Evolutionary conservation across 2,888 invertebrate species (phyloP).

Genomic region (Stratiomys singularior): DNA sequence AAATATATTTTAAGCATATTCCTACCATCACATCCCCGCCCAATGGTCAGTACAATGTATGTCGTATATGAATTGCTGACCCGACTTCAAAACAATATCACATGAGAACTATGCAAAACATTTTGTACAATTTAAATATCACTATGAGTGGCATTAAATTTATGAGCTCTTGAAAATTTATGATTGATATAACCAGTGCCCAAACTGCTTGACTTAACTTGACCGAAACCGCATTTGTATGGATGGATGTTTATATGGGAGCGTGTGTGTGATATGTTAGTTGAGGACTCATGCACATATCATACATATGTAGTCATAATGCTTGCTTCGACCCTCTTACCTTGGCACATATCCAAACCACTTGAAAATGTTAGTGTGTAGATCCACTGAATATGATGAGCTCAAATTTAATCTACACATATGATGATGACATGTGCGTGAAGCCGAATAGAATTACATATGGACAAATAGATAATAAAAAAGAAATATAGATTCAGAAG

Average conservation of each 20-base stretch:
- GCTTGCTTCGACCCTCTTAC: not conserved
- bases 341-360: slow-evolving; percentile 23
- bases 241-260: too few species aligned
- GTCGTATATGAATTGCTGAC: not conserved
- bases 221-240: too few species aligned
- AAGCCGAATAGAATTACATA: not conserved
- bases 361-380: not conserved
- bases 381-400: too few species aligned
- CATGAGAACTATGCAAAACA: slow-evolving; percentile 9
- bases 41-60: too few species aligned
- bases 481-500: not conserved
- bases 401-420: not conserved
- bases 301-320: too few species aligned
- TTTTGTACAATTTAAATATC: slow-evolving; percentile 18
- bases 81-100: not conserved
- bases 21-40: too few species aligned
- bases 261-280: too few species aligned
- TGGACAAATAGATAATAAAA: not conserved
- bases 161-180: slow-evolving; percentile 21
- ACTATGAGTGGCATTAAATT: slow-evolving; percentile 3
- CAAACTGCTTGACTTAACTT: too few species aligned
- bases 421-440: not conserved
- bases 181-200: slow-evolving; percentile 20
- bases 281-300: too few species aligned
- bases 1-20: too few species aligned